Base-by-base conservation (phyloP, 2,113 vertebrate genomes). In the Apodemus sylvaticus region DNA sequence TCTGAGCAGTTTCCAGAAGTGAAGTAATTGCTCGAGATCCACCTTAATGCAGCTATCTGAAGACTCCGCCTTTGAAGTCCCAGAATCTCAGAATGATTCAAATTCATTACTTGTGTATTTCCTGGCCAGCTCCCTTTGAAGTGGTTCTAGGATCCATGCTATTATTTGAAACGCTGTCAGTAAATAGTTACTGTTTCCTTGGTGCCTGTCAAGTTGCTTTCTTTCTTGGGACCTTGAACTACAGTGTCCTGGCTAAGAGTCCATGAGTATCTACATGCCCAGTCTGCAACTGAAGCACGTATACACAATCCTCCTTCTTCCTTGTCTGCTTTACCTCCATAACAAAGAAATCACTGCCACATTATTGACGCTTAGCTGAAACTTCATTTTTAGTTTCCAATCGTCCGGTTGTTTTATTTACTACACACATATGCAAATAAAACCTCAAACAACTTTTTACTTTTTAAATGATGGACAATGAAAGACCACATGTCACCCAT, bases 71-170 rank as follows among this genome's bases (percentile, higher is more conserved):
- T 97, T 86, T 97, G 90, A 66, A 93, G 89, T 94, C 96, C 81
- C 10, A 0, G 86, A 91, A 89, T 97, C 77, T 97, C 86, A 76
- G 53, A 51, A 79, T 48, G 76, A 94, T 94, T 95, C 73, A 79
- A 34, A 90, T 89, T 93, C 91, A 96, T 94, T 96, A 95, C 92
- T 97, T 93, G 95, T 93, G 89, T 78, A 85, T 91, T 97, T 98
- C 87, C 90, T 97, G 93, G 58, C 89, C 62, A 86, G n/a, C 48
- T 73, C 51, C 83, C 71, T 94, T 96, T 64, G n/a, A 98, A 98
- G 94, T 96, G 91, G 82, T 79, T 86, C 95, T 95, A 86, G 81
- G 71, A 95, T n/a, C 51, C 94, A 89, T 51, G 93, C 70, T 90
- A 89, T 76, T 96, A 93, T 97, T 98, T 95, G 74, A 95, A 96